Evolutionary conservation across 1,140 invertebrate species (phyloP), one percentile per base, ranked within the genome.

Genomic region (Rhagoletis pomonella): DNA sequence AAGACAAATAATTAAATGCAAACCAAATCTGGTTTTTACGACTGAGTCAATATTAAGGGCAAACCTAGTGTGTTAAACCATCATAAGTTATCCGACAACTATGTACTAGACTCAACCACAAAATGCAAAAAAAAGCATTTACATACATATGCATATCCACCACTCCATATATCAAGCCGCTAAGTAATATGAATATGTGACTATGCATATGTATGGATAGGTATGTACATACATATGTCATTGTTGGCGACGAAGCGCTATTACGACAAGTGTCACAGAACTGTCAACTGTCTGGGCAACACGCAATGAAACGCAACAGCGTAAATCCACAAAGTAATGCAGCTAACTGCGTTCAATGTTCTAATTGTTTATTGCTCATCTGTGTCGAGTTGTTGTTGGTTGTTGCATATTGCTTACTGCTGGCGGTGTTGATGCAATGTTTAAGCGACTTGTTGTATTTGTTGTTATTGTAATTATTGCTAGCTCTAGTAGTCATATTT

Each of bases 201-300:
- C 29, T 0, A 29, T 55, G 50, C 50, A 55, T 55, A 55, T 55
- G 50, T 55, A 42, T 42, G 64, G 0, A 29, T 29, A 9, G 29
- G 2, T 42, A 39, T 67, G 29, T 3, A 64, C 7, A 4, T n/a
- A 6, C 62, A 7, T 69, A 2, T 14, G 39, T 44, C 12, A 9
- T 44, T n/a, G 17, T 73, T 29, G 73, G 73, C 47, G 47, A 4
- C 73, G 47, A 81, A 44, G 55, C 39, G 62, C 84, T 86, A 65
- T 86, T 86, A 65, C 65, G 85, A 86, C 85, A 86, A 86, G 42
- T 86, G 85, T 86, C 62, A 86, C 62, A 65, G 59, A 86, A 65
- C 85, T 87, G 67, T 87, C 86, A 87, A 73, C 29, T 29, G 55
- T 81, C 73, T 9, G 47, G 47, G 73, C 65, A 58, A 59, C 55